Conservation (phyloP, 2,888 invertebrate species). For the Oxystoma pomonae region DNA sequence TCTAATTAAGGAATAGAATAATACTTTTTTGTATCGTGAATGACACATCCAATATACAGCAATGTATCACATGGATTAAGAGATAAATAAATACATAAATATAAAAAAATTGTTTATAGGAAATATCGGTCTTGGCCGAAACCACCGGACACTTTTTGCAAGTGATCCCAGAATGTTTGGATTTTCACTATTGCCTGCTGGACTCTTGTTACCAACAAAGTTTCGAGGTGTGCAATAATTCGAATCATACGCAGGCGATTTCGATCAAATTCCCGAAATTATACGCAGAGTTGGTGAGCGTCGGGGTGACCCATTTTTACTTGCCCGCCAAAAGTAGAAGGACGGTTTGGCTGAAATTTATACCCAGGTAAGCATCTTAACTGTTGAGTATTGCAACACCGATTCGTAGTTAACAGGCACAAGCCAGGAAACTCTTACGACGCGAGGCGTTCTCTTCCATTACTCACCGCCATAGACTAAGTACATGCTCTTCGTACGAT, state of each 20-base stretch:
- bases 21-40: background rate
- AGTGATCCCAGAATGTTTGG: constrained; percentile 24
- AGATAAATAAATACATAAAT: too few relatives aligned
- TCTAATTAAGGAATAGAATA: constrained; percentile 1
- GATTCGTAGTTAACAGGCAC: background rate
- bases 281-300: constrained; percentile 21
- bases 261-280: constrained; percentile 26
- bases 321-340: constrained; percentile 22
- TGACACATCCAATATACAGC: too few relatives aligned
- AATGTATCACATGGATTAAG: too few relatives aligned
- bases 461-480: too few relatives aligned
- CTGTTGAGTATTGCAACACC: background rate
- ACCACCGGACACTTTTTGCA: constrained; percentile 28
- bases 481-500: too few relatives aligned
- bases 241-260: constrained; percentile 25
- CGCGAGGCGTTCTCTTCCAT: too few relatives aligned
- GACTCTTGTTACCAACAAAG: constrained; percentile 29
- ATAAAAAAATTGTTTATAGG: constrained; percentile 22
- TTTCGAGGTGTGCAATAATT: constrained; percentile 27
- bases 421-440: too few relatives aligned
- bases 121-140: constrained; percentile 25
- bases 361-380: constrained; percentile 30
- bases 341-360: constrained; percentile 26
- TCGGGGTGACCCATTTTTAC: constrained; percentile 23
- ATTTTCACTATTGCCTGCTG: constrained; percentile 29